Conservation (phyloP, 2,797 vertebrate species). For the Mustela erminea region DNA sequence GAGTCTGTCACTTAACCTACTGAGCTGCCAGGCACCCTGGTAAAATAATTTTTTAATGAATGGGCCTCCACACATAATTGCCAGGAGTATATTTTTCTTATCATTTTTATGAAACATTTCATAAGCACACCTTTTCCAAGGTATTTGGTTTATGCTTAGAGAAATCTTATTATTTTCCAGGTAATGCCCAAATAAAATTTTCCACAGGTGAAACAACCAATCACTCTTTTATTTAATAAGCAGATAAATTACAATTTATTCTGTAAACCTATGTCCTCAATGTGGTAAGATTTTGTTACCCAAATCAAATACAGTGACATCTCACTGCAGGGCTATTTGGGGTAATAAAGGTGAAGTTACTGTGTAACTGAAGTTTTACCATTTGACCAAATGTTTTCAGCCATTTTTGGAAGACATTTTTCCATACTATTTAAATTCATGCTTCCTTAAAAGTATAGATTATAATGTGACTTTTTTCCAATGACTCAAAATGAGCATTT, state of each 20-base stretch:
- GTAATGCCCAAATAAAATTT: neutral
- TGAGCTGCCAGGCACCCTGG: neutral
- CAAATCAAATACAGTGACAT: neutral
- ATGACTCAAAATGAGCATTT: neutral
- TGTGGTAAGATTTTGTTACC: neutral
- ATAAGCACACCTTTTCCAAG: neutral
- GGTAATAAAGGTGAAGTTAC: neutral
- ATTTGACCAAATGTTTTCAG: neutral
- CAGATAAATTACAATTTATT: neutral
- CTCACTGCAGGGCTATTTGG: neutral
- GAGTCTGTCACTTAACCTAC: neutral
- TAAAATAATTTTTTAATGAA: neutral
- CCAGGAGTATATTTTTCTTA: neutral
- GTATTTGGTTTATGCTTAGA: neutral
- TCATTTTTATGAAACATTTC: neutral
- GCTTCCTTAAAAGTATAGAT: neutral
- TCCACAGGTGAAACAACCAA: neutral
- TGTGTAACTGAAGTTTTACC: neutral
- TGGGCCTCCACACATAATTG: neutral
- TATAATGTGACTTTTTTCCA: neutral
- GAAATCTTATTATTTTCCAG: constrained; percentile 39
- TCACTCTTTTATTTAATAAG: constrained; percentile 25
- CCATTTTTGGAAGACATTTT: neutral
- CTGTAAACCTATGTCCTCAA: neutral
- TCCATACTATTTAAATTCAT: neutral